Evolutionary conservation across 2,888 invertebrate species (phyloP).

Genomic region (Hymenopus coronatus): DNA sequence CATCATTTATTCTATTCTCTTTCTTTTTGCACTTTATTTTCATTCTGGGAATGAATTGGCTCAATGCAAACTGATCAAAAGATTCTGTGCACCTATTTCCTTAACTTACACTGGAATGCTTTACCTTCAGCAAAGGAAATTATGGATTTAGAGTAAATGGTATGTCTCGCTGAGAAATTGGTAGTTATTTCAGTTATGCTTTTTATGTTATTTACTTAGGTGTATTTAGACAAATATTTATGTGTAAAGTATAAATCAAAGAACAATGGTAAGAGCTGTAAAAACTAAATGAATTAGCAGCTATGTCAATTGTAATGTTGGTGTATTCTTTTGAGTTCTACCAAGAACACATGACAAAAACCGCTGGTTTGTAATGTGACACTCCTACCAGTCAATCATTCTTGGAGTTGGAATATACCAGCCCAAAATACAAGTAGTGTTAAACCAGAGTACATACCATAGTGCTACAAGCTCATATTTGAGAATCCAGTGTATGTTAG

Average conservation of each 20-base stretch:
- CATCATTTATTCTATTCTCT: conserved; percentile 34
- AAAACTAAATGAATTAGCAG: background rate
- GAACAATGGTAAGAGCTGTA: background rate
- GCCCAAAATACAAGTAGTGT: background rate
- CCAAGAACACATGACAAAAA: background rate
- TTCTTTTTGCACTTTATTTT: background rate
- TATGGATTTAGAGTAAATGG: background rate
- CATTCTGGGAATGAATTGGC: background rate
- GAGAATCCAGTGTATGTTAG: background rate
- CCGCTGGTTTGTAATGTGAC: background rate
- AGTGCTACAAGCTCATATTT: background rate
- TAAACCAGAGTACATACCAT: background rate
- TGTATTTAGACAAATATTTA: background rate
- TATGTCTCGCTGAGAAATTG: background rate
- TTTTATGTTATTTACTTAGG: background rate
- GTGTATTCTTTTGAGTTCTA: background rate
- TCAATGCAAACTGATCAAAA: background rate
- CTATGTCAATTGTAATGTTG: background rate
- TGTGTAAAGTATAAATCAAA: background rate
- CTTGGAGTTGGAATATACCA: background rate
- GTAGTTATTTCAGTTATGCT: background rate
- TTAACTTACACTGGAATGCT: background rate
- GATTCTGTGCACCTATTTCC: background rate
- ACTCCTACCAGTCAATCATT: background rate
- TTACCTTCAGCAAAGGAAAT: background rate